Base-by-base conservation (phyloP, 2,113 vertebrate species). In the Athene noctua region DNA sequence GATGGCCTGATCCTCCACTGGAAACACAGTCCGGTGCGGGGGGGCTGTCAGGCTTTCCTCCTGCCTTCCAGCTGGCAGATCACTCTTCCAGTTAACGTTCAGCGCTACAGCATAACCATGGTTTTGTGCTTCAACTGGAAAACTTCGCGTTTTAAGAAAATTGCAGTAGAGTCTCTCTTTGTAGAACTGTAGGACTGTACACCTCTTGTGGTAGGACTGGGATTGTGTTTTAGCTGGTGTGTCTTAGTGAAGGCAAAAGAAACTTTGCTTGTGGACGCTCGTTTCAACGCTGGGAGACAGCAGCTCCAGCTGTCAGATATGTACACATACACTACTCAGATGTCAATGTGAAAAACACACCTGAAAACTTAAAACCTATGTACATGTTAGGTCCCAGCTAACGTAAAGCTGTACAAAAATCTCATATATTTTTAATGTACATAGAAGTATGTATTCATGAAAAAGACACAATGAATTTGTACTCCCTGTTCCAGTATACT, bases 1-100 rank as follows among this genome's bases (percentile, higher is more conserved):
- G 27, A 25, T 34, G 72, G 6, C 38, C 20, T 42, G 42, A 19
- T 21, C 46, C 58, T 86, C 71, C 73, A 32, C 71, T 51, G 51
- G 40, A 57, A 73, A 8, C 0, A 0, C n/a, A 32, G 9, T 8
- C 21, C 20, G 3, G 32, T 42, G 54, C 52, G 78, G 70, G 30
- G 19, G 46, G 20, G 27, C 6, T 13, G 16, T 21, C 13, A 17
- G 79, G 23, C 8, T 92, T 85, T 38, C 36, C 38, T 74, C 29
- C 10, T 40, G 5, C 12, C 40, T 86, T 27, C 47, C n/a, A 58
- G 23, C 2, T 88, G 79, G 34, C n/a, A 51, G 22, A 10, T 68
- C 4, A 0, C 4, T 23, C 70, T 81, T 75, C 44, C 40, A 67
- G 44, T 22, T 68, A 18, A 19, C 1, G 3, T 36, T 13, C 23